Conservation (phyloP, 1,140 invertebrate species). For the Zophobas atratus region DNA sequence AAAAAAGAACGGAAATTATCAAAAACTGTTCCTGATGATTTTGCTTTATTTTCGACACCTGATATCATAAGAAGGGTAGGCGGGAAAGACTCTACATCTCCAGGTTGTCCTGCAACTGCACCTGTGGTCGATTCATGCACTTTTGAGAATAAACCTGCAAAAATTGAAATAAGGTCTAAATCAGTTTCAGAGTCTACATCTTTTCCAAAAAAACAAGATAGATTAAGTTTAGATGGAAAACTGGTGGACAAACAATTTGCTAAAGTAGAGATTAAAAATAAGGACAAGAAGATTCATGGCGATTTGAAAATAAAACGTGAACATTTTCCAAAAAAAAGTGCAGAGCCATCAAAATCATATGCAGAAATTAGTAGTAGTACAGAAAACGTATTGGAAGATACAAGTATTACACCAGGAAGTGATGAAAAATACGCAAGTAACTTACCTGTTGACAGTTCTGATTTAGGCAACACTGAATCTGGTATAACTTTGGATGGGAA, state of each 20-base stretch:
- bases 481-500: constrained; percentile 60
- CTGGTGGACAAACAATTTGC: constrained; percentile 20
- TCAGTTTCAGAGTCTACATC: constrained; percentile 48
- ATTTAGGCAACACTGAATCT: constrained; percentile 52
- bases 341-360: background rate
- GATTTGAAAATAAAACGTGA: constrained; percentile 47
- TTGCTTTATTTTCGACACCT: constrained; percentile 83
- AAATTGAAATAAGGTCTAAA: constrained; percentile 65
- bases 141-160: constrained; percentile 61
- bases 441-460: constrained; percentile 1
- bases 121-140: constrained; percentile 60
- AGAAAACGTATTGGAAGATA: background rate
- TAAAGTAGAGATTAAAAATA: constrained; percentile 31
- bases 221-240: constrained; percentile 56
- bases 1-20: constrained; percentile 82
- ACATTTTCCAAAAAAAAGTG: constrained; percentile 1
- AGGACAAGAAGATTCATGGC: constrained; percentile 25
- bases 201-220: constrained; percentile 49
- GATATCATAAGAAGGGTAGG: constrained; percentile 82
- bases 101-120: constrained; percentile 54
- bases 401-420: constrained; percentile 37
- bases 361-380: background rate
- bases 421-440: constrained; percentile 58
- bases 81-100: constrained; percentile 67
- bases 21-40: constrained; percentile 74